phyloP scores from a whole-genome alignment of 2,113 vertebrate genomes.

The Pseudopipra pipra region DNA sequence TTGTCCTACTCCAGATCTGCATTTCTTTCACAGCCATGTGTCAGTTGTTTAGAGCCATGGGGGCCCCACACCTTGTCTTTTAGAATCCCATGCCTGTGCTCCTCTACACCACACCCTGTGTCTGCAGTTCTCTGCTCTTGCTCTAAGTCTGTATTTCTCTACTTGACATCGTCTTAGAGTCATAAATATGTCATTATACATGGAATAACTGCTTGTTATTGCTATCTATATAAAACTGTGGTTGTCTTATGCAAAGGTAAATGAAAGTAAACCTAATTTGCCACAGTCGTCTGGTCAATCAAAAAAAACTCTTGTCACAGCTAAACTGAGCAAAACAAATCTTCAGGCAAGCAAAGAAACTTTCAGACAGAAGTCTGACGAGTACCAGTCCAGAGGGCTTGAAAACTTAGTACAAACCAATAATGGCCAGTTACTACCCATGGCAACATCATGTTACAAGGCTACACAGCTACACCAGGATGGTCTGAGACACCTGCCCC shows the following conservation, averaged over 20 bases:
- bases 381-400: background rate
- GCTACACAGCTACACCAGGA: background rate
- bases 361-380: background rate
- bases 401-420: background rate
- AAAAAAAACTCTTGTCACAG: background rate
- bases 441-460: background rate
- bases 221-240: background rate
- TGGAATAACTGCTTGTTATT: background rate
- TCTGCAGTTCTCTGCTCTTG: background rate
- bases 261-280: background rate
- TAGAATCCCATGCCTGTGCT: background rate
- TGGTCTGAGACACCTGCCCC: rapidly evolving
- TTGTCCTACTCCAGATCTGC: background rate
- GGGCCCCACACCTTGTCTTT: background rate
- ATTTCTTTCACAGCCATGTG: background rate
- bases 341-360: background rate
- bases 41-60: background rate
- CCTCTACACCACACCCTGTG: background rate
- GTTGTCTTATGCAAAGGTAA: background rate
- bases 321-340: background rate
- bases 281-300: rapidly evolving
- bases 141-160: background rate
- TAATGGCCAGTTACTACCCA: background rate
- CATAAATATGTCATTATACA: background rate
- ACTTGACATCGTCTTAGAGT: background rate